phyloP scores from a whole-genome alignment of 2,113 vertebrate species.

The Microcebus jonahi region DNA sequence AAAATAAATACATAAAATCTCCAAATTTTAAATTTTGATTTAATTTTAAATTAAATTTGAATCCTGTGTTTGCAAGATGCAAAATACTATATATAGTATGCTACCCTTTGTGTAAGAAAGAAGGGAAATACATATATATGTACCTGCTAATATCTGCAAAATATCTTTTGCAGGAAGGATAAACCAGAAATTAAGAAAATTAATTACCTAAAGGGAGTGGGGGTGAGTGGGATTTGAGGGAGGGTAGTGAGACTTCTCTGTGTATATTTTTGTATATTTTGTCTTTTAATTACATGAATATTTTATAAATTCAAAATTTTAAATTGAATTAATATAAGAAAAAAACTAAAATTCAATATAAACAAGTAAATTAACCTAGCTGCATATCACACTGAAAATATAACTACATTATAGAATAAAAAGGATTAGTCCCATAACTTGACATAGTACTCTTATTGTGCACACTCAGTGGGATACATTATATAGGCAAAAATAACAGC shows the following conservation, averaged over 20 bases:
- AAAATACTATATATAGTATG: not conserved
- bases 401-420: not conserved
- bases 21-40: not conserved
- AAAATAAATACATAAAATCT: not conserved
- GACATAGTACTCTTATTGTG: not conserved
- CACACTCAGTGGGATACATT: not conserved
- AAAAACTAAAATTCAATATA: not conserved
- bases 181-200: not conserved
- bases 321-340: not conserved
- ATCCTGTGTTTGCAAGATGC: not conserved
- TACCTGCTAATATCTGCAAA: not conserved
- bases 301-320: not conserved
- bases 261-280: constrained; percentile 20
- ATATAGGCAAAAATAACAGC: not conserved
- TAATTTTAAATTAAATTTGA: not conserved
- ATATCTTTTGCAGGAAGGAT: not conserved
- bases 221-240: not conserved
- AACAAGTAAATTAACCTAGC: not conserved
- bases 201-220: not conserved
- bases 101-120: not conserved
- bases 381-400: not conserved
- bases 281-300: not conserved
- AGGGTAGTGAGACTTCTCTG: not conserved
- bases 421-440: not conserved
- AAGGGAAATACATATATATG: not conserved